Base-by-base conservation (phyloP, 2,797 vertebrate species). In the Sebastes kiyomatsui region DNA sequence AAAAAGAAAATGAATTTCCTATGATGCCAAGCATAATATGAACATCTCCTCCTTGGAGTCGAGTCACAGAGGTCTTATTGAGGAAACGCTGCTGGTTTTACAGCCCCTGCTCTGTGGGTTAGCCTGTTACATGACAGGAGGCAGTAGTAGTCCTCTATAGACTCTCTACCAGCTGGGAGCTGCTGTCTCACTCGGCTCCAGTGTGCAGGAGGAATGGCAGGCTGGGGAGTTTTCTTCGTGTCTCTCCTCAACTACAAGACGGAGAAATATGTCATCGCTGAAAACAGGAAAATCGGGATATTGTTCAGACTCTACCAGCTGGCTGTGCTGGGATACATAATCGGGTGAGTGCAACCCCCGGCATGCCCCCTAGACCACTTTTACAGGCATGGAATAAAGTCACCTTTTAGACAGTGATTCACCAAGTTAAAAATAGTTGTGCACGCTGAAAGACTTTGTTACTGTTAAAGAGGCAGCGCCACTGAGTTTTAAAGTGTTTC, bases 171-270 rank as follows among this genome's bases (percentile, higher is more conserved):
- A 85, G 84, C 86, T 58, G 84, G 58, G 52, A 72, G 82, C 83
- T 35, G 80, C 87, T 8, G 67, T 8, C 59, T 83, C 89, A 88
- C 25, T 90, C 75, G 16, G 71, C 5, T 27, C 11, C 64, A 56
- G 74, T 4, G 74, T 72, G 89, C 67, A 10, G 71, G 67, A 88
- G 87, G 70, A 69, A 96, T 96, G 96, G 94, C 95, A 58, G 87
- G 80, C 81, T 97, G 96, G 91, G 96, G 95, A 67, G 91, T 64
- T 61, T 93, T 97, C 59, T 95, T 95, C 73, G 72, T 96, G 7
- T 96, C 97, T 1, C 89, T 98, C 22, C 96, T 99, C 18, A 97
- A 99, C 92, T 99, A 98, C 93, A 99, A 99, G 92, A 99, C 98
- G 0, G 97, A 97, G 88, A 99, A 99, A 91, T 98, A 96, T 88